Evolutionary conservation across 2,113 vertebrate genomes (phyloP), one percentile per base, ranked within the genome.

Genomic region (Lates calcarifer): DNA sequence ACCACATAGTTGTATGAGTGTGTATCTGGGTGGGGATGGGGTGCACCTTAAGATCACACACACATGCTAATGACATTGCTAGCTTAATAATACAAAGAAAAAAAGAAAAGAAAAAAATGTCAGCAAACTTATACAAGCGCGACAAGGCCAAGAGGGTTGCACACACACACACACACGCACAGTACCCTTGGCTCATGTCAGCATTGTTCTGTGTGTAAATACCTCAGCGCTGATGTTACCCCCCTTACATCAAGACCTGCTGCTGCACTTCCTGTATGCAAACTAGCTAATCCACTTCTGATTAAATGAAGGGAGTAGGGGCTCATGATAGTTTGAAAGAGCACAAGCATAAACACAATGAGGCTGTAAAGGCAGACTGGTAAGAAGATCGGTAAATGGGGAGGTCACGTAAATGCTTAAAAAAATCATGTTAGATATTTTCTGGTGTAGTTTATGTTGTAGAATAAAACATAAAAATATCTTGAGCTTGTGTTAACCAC

Each of bases 41-140:
- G 33, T 93, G 92, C 89, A 94, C 90, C 90, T 90, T 80, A 88
- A 35, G 85, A 93, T 92, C 89, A 91, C 79, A 92, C 79, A 92
- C 73, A 82, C 75, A 93, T 93, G 87, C 91, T 94, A 93, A 93
- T 91, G 93, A 94, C 87, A 86, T 89, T 87, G 72, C 80, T 69
- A 87, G 93, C 87, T 94, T 94, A 94, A 93, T 92, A 94, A 93
- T 92, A 87, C 84, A 91, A 85, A 81, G 31, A 76, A 53, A 66
- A 84, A 91, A 85, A 81, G 31, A 76, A 53, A 66, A 41, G 24
- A 14, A 67, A 29, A 37, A 91, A 95, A 92, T 89, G 87, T 93
- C 93, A 94, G 89, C 84, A 92, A 91, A 93, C 85, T 87, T 92
- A 86, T 77, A 87, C 84, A 81, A 84, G 86, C 75, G 45, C 35